phyloP scores from a whole-genome alignment of 2,797 vertebrate species.

The Malurus leucopterus region DNA sequence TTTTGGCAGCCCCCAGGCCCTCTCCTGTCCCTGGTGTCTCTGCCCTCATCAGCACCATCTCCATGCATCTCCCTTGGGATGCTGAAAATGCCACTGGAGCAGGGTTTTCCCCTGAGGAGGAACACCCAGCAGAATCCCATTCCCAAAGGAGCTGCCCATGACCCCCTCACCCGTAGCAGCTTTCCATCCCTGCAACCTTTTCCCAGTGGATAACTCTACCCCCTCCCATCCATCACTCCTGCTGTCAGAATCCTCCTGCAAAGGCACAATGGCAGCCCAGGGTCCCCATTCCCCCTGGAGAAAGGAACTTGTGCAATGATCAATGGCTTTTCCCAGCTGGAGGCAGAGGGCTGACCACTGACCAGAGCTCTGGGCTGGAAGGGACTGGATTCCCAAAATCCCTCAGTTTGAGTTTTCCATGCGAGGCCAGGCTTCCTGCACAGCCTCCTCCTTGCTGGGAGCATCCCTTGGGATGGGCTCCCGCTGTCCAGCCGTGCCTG shows the following conservation, averaged over 20 bases:
- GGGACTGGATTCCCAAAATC: not conserved
- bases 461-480: not conserved
- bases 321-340: conserved; percentile 19
- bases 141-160: not conserved
- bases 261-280: conserved; percentile 6
- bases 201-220: not conserved
- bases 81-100: not conserved
- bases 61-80: not conserved
- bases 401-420: not conserved
- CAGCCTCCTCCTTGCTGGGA: not conserved
- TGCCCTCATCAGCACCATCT: not conserved
- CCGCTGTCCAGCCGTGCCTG: not conserved
- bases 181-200: not conserved
- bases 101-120: not conserved
- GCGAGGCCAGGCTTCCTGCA: not conserved
- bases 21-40: not conserved
- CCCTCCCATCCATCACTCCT: conserved; percentile 25
- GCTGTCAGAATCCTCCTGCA: conserved; percentile 3
- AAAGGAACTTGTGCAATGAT: not conserved
- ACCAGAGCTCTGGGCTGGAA: not conserved
- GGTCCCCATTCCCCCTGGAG: not conserved
- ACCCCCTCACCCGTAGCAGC: not conserved
- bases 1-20: not conserved
- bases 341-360: not conserved
- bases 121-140: not conserved